A percentile compares a stretch with the other conserved stretches of the same genome.
phyloP scores from a whole-genome alignment of 2,888 invertebrate genomes.

The Sthenelais limicola region DNA sequence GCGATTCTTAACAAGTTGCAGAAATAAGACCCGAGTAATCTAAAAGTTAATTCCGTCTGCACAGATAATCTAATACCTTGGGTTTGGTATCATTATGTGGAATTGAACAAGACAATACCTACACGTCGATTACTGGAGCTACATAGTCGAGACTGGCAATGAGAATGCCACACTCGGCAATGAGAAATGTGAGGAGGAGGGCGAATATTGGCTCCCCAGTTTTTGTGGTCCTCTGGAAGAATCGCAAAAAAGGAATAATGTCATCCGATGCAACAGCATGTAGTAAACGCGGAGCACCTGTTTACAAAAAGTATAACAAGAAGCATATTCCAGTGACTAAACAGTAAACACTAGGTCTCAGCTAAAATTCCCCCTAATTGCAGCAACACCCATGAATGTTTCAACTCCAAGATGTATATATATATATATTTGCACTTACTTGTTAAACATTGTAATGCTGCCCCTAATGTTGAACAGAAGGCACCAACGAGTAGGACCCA shows the following conservation, averaged over 20 bases:
- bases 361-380: neutral
- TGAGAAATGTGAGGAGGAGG: constrained; percentile 81
- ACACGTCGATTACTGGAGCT: constrained; percentile 94
- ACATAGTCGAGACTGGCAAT: constrained; percentile 95
- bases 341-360: neutral
- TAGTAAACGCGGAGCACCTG: constrained; percentile 74
- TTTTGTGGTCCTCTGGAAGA: constrained; percentile 90
- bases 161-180: constrained; percentile 79
- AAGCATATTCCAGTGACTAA: neutral
- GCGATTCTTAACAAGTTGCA: too few species aligned
- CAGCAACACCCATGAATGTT: neutral
- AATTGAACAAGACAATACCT: too few species aligned
- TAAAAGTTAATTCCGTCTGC: too few species aligned
- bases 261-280: constrained; percentile 98
- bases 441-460: constrained; percentile 95
- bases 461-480: constrained; percentile 94
- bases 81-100: too few species aligned
- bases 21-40: too few species aligned
- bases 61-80: too few species aligned
- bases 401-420: too few species aligned
- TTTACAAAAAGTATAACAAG: neutral
- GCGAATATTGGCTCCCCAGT: constrained; percentile 96
- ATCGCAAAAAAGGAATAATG: constrained; percentile 93
- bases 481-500: constrained; percentile 97
- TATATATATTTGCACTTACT: constrained; percentile 62